Conservation (phyloP, 1,140 invertebrate species). For the Drosophila repleta region DNA sequence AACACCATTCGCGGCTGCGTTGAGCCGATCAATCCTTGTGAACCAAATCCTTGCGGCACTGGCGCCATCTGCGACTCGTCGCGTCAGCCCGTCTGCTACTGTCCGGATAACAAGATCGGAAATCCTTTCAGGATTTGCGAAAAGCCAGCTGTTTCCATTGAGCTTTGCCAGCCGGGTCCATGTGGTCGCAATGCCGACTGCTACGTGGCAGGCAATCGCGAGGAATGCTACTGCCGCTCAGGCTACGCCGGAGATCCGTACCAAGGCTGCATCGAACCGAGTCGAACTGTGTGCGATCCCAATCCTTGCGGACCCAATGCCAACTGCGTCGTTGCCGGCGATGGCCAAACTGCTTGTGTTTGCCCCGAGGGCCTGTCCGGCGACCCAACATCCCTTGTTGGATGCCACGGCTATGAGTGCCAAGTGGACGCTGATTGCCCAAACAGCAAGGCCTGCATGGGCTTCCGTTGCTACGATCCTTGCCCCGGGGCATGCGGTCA, state of each 20-base stretch:
- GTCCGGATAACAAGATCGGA: slow-evolving; percentile 89
- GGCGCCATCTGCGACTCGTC: slow-evolving; percentile 92
- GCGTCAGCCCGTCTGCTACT: slow-evolving; percentile 91
- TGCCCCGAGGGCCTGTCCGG: slow-evolving; percentile 91
- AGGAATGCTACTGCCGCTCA: slow-evolving; percentile 90
- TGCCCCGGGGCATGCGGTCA: slow-evolving; percentile 92
- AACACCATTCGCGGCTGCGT: slow-evolving; percentile 94
- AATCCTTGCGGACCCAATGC: slow-evolving; percentile 92
- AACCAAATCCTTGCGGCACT: slow-evolving; percentile 91
- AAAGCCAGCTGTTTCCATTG: slow-evolving; percentile 85
- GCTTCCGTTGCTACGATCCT: slow-evolving; percentile 90
- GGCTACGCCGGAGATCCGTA: slow-evolving; percentile 92
- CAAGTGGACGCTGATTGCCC: slow-evolving; percentile 90
- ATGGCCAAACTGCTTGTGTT: slow-evolving; percentile 89
- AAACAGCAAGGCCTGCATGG: slow-evolving; percentile 89
- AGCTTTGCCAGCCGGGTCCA: slow-evolving; percentile 90
- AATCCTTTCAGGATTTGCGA: slow-evolving; percentile 91
- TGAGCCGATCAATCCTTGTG: slow-evolving; percentile 90
- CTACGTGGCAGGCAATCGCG: slow-evolving; percentile 89
- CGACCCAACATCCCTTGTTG: slow-evolving; percentile 88
- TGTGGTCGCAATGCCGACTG: slow-evolving; percentile 92
- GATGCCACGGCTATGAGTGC: slow-evolving; percentile 91
- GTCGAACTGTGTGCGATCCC: slow-evolving; percentile 88
- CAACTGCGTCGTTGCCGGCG: slow-evolving; percentile 87
- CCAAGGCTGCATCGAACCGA: slow-evolving; percentile 87